Evolutionary conservation across 2,888 invertebrate species (phyloP), one percentile per base, ranked within the genome.

Genomic region (Epirrhoe tristata): DNA sequence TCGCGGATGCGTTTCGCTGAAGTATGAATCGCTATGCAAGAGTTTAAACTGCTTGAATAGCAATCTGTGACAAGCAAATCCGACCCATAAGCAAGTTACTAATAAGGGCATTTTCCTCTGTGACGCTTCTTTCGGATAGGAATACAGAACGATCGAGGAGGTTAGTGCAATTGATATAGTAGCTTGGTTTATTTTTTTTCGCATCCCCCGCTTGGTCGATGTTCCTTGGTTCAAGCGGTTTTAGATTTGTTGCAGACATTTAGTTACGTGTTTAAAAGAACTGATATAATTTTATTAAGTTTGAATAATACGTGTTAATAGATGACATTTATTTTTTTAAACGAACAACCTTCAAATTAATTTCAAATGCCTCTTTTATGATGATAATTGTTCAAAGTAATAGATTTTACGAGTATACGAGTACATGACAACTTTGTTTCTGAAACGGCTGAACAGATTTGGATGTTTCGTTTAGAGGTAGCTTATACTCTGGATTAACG

Each of bases 91-190:
- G 14, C 31, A 24, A 31, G 7, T 63, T 51, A 74, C 70, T 74
- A 74, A 74, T 67, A 53, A 59, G 51, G 52, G 76, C 72, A 75
- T 85, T 88, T 86, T 84, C 76, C 75, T 81, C 77, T 80, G 73
- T 80, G 78, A 85, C 77, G 92, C 92, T 86, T 77, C 82, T 73
- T 66, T 59, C 88, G 73, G 75, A 83, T 89, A 93, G 93, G 93
- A 93, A 88, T 91, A 87, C 91, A 92, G 89, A 87, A 86, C 88
- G 66, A 92, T 93, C 77, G 93, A 93, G 71, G 93, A 93, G 93
- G 93, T 93, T 85, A 91, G 93, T 93, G 83, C 70, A 74, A 65
- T 78, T 77, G 74, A 72, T 77, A 72, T 78, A 72, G 72, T 74
- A 71, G 58, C 50, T 70, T 70, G 67, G 70, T 61, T 51, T 70